A percentile compares a stretch with the other conserved stretches of the same genome.
These are phyloP conservation scores for Disparrhopalites patrizii DNA, from an alignment of 2,888 invertebrate species.

Conservation along the genomic window DNA sequence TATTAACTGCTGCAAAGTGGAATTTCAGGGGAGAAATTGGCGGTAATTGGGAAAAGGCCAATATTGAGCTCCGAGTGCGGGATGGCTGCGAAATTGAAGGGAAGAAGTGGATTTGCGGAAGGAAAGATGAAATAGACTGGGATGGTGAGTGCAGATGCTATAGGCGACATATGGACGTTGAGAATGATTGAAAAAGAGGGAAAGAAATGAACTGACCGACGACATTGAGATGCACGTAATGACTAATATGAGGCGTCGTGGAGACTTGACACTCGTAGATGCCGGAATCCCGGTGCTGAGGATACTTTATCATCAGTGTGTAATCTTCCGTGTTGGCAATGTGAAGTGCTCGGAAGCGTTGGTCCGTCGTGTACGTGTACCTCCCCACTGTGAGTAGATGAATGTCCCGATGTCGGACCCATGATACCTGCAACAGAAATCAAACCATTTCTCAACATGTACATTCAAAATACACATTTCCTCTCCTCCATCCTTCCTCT, in stretches of 20 bases:
- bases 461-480: background rate
- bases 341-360: conserved; percentile 82
- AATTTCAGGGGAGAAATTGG: too few relatives aligned
- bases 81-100: too few relatives aligned
- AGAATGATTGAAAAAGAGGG: background rate
- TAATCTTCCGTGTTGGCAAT: conserved; percentile 78
- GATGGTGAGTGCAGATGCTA: too few relatives aligned
- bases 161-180: background rate
- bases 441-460: background rate
- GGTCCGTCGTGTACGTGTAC: conserved; percentile 88
- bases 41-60: too few relatives aligned
- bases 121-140: too few relatives aligned
- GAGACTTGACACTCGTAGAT: conserved; percentile 93
- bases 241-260: conserved; percentile 87
- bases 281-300: conserved; percentile 73
- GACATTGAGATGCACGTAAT: conserved; percentile 83
- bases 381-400: conserved; percentile 83
- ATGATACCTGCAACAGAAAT: conserved; percentile 69
- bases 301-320: conserved; percentile 87
- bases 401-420: conserved; percentile 86
- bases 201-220: conserved; percentile 68
- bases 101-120: too few relatives aligned
- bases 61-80: too few relatives aligned
- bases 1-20: too few relatives aligned
- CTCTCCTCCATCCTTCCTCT: background rate